A percentile compares a stretch with the other conserved stretches of the same genome.
phyloP scores from a whole-genome alignment of 2,797 vertebrate species.

The Rhadinocentrus ornatus region DNA sequence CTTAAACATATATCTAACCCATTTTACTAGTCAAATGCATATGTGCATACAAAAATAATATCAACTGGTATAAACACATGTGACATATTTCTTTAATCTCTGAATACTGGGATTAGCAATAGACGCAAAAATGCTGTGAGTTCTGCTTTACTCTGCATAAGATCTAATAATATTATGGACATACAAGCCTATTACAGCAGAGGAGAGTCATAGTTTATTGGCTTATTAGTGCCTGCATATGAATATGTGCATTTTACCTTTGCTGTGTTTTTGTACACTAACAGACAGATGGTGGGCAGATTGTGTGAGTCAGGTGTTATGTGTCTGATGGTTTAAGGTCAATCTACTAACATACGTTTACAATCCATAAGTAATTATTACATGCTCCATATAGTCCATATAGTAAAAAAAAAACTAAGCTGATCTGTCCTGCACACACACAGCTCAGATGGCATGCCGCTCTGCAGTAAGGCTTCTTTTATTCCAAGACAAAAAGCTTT shows the following conservation, averaged over 20 bases:
- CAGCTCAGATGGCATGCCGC: background rate
- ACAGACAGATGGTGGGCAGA: background rate
- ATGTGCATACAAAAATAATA: background rate
- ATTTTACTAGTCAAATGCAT: background rate
- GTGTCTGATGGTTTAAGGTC: background rate
- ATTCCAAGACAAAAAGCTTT: background rate
- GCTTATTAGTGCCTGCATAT: background rate
- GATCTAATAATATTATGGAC: background rate
- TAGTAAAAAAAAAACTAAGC: background rate
- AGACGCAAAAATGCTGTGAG: background rate
- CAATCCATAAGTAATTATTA: background rate
- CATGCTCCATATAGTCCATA: background rate
- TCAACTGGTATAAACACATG: background rate
- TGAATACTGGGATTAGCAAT: background rate
- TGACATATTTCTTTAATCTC: too few relatives aligned
- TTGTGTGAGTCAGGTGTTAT: background rate
- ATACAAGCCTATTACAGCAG: background rate
- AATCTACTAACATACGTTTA: background rate
- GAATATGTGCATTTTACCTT: background rate
- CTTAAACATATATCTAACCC: background rate
- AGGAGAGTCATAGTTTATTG: background rate
- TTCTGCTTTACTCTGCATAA: background rate
- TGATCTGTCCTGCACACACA: background rate
- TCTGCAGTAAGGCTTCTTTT: background rate
- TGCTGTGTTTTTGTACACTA: background rate